Evolutionary conservation across 37 sponge, comb jelly and placozoan genomes (phyloP), one percentile per base, ranked within the genome.

Genomic region (Crambe crambe): DNA sequence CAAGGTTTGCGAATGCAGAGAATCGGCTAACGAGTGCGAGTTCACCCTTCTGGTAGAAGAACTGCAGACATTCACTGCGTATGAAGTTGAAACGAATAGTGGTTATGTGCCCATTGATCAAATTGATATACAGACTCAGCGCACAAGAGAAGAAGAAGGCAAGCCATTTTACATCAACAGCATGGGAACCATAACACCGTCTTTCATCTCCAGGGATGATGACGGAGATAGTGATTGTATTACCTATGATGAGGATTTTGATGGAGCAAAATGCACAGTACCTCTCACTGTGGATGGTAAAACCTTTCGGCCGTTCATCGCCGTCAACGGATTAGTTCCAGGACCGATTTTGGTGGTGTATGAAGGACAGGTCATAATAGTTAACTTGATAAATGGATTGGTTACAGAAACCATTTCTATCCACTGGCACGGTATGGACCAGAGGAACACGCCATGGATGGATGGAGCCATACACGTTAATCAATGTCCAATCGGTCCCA

Each of bases 381-480:
- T 61, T 5, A 74, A 74, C 56, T 85, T 94, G 8, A 38, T 58
- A 38, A 94, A 94, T 65, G 43, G 71, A 2, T 78, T 94, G 17
- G 30, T 35, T 20, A 80, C 71, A 42, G 90, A 94, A 42, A 61
- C 61, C 1, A 83, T 61, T 34, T 85, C 84, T 37, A 86, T 94
- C 60, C 94, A 94, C 64, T 94, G 94, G 94, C 94, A 94, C 70
- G 94, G 94, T 0, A 82, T 86, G 90, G 79, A 89, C 58, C 76
- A 73, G 78, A 75, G 43, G 41, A 83, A 85, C 58, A 86, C 87
- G 0, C 90, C 87, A 0, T 89, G 90, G 90, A 86, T 86, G 87
- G 94, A 94, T 83, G 94, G 94, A 2, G 90, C 86, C 2, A 74
- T 73, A 1, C 58, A 58, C 0, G 42, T 94, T 18, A 81, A 87